Conservation (phyloP, 2,113 vertebrate genomes). For the Columbina picui region DNA sequence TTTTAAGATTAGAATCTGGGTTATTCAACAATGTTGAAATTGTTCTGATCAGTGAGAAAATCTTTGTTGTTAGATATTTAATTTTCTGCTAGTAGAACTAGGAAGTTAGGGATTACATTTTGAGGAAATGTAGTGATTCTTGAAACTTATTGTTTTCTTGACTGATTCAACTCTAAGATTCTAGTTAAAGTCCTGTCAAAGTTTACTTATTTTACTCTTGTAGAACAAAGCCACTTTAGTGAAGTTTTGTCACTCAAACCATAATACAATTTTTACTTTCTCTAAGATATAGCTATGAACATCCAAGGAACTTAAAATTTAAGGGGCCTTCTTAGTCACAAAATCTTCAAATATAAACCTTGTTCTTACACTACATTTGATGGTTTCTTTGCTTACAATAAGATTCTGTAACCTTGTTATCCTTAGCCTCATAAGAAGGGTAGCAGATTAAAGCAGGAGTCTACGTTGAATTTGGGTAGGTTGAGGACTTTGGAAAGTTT, state of each 20-base stretch:
- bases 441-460: background rate
- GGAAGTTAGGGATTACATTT: background rate
- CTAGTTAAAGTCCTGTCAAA: background rate
- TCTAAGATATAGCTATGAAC: background rate
- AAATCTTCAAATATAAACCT: background rate
- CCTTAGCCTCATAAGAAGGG: background rate
- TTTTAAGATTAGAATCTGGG: background rate
- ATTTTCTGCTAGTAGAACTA: background rate
- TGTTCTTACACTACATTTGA: background rate
- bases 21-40: background rate
- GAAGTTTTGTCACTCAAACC: background rate
- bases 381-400: background rate
- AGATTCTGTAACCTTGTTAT: background rate
- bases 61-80: background rate
- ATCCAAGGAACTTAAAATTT: background rate
- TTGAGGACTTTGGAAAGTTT: background rate
- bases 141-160: background rate
- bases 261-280: background rate
- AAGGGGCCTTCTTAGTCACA: background rate
- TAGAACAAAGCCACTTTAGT: background rate
- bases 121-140: background rate
- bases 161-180: background rate
- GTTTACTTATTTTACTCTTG: background rate
- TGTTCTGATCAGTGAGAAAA: background rate
- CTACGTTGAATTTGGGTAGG: background rate